These are phyloP conservation scores for Upupa epops DNA, from an alignment of 2,113 vertebrate genomes.

Conservation along the genomic window DNA sequence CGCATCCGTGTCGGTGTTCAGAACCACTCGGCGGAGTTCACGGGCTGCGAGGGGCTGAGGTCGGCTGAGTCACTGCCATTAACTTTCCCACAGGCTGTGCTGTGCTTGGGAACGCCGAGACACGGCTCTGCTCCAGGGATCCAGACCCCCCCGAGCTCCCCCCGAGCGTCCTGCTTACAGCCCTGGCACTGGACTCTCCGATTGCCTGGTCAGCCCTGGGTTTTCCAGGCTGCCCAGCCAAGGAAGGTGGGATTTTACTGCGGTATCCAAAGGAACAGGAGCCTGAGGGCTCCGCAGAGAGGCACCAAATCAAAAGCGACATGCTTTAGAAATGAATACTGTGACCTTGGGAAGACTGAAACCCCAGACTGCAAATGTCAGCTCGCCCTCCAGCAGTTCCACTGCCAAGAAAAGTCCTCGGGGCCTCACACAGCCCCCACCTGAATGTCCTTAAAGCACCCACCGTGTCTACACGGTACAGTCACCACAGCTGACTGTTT, in stretches of 20 bases:
- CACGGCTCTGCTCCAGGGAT: background rate
- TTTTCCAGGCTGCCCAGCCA: background rate
- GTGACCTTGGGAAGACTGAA: background rate
- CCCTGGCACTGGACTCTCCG: background rate
- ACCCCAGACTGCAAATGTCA: background rate
- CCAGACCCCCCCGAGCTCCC: background rate
- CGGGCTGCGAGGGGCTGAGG: background rate
- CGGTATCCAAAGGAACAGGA: background rate
- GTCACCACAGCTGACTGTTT: background rate
- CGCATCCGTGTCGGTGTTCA: background rate
- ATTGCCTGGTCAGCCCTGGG: background rate
- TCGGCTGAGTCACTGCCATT: background rate
- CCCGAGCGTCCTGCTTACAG: background rate
- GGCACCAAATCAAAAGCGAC: conserved; percentile 35
- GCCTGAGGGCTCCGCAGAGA: background rate
- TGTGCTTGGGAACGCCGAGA: background rate
- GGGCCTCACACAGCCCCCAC: background rate
- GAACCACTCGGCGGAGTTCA: background rate
- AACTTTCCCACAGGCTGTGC: background rate
- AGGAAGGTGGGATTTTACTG: background rate
- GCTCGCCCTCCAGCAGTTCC: background rate
- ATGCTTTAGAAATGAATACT: background rate
- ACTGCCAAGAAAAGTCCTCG: background rate
- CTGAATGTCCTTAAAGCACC: background rate
- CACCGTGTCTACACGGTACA: background rate